Base-by-base conservation (phyloP, 2,888 invertebrate species). In the Drepanosiphum platanoidis region DNA sequence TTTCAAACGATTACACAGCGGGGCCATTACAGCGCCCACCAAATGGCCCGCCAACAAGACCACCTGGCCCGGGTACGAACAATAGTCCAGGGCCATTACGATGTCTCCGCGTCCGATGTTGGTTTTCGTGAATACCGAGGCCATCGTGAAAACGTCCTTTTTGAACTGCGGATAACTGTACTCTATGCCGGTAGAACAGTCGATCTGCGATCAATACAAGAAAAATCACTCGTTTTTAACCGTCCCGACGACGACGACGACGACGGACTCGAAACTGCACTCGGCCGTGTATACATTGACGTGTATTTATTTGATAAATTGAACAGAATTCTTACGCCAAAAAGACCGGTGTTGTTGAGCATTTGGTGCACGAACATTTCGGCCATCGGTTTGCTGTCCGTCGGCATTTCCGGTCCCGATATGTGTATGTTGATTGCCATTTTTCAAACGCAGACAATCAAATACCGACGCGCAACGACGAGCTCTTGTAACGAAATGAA, bases 91-190 rank as follows among this genome's bases (percentile, higher is more conserved):
- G 3, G 13, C 30, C 81, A 71, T 71, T 0, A 81, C 30, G 22
- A 81, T 30, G 15, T 81, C 81, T 30, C 81, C 81, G 30, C 30
- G 13, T n/a, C 71, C 81, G 13, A 81, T 8, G 3, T 71, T 39
- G 9, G 11, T 0, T 11, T 30, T 39, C n/a, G 39, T 30, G 15
- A 81, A 22, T 1, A n/a, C 13, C 22, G 58, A 9, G 9, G 71
- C 39, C 71, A 81, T 30, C 1, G 81, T 71, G 11, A 81, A 39
- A 13, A 81, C 71, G 39, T 81, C 81, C 8, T 71, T 81, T 32
- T 71, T 81, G 39, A 81, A 32, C n/a, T 71, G 36, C 30, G 71
- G n/a, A 32, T 81, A 81, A 27, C 71, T 13, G 39, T 81, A 71
- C 52, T 81, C 71, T 7, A 13, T 13, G 15, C 81, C 71, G 1